Base-by-base conservation (phyloP, 2,797 vertebrate genomes). In the Sphaeramia orbicularis region DNA sequence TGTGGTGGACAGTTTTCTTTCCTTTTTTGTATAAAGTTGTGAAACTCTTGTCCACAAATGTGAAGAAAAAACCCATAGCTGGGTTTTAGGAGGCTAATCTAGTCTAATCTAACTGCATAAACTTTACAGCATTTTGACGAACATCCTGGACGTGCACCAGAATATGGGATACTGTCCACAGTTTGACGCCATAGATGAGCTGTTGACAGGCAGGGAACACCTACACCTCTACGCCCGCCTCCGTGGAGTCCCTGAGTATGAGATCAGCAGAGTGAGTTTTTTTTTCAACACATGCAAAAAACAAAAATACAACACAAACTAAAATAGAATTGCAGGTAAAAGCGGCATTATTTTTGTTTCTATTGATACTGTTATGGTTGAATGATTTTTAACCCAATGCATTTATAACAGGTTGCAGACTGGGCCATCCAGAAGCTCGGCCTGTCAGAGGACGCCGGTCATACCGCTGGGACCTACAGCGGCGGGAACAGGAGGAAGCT, bases 121-220 rank as follows among this genome's bases (percentile, higher is more conserved):
- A 15, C 12, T 12, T 41, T 35, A 35, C 86, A 99, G 97, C 71
- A 91, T 99, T 88, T 89, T 97, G 85, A 96, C 93, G 54, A 92
- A 95, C 69, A 96, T 97, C 76, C 91, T 95, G 78, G 89, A 95
- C 0, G 96, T 97, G 35, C 96, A 97, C 65, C 96, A 96, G 94
- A 96, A 94, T 88, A 98, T 97, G 96, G 97, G 97, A 38, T 98
- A 98, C 91, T 99, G 97, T 77, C 97, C 97, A 30, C 97, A 98
- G 87, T 98, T 96, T 84, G 96, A 97, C 60, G 97, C 96, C 72
- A 93, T 96, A 1, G 97, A 99, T 75, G 96, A 98, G 69, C 91
- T 98, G 41, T 92, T 99, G 80, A 98, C 96, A 1, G 97, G 97
- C 14, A 90, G 96, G 81, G 97, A 99, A 72, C 97, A 99, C 61